These are phyloP conservation scores for Melanaphis sacchari DNA, from an alignment of 1,140 invertebrate genomes.

Conservation along the genomic window DNA sequence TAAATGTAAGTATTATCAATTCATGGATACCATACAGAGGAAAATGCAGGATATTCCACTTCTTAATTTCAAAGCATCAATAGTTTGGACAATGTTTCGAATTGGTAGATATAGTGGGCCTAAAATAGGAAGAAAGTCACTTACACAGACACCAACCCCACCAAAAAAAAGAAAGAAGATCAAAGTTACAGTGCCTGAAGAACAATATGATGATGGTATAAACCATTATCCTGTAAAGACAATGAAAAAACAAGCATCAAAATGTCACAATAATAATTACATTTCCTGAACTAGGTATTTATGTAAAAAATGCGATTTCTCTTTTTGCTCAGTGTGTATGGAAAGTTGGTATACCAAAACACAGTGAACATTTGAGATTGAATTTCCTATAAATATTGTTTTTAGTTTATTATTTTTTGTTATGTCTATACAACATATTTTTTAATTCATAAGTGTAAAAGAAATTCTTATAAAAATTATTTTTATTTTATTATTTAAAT, in stretches of 20 bases:
- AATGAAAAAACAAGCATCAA: not conserved
- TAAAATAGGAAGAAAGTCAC: slow-evolving; percentile 21
- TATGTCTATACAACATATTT: too few species aligned
- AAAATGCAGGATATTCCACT: not conserved
- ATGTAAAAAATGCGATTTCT: not conserved
- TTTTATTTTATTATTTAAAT: too few species aligned
- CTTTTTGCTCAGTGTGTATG: not conserved
- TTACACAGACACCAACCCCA: not conserved
- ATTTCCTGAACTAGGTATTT: not conserved
- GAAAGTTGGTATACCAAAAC: slow-evolving; percentile 61
- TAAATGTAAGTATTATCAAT: slow-evolving; percentile 61
- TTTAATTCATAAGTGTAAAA: too few species aligned
- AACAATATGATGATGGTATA: not conserved
- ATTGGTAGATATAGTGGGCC: not conserved
- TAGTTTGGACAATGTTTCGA: not conserved
- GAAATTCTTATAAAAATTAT: too few species aligned
- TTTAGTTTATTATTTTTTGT: too few species aligned
- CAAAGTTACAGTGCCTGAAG: not conserved
- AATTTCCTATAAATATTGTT: too few species aligned
- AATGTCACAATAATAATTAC: not conserved
- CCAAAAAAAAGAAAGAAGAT: not conserved
- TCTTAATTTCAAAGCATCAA: not conserved
- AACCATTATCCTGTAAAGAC: not conserved
- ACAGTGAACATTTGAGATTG: too few species aligned
- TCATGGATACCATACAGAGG: slow-evolving; percentile 60